These are phyloP conservation scores for Cygnus olor DNA, from an alignment of 2,797 vertebrate species.

Conservation along the genomic window DNA sequence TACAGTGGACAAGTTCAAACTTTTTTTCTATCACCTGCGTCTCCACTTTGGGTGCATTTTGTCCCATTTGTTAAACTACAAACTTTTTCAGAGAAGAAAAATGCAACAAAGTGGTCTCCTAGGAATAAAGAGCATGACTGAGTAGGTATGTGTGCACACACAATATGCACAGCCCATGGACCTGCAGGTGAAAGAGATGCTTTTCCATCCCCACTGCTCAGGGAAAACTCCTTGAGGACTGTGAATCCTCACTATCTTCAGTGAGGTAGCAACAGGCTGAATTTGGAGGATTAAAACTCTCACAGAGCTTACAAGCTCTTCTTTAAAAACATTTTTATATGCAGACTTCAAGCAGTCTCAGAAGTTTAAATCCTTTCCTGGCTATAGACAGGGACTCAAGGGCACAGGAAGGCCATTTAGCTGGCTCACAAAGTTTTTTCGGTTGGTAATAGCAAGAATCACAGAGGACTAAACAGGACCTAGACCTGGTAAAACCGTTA, in stretches of 20 bases:
- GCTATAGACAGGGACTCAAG: background rate
- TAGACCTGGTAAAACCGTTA: background rate
- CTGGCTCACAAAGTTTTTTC: background rate
- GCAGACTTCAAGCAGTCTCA: background rate
- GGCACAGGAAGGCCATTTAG: background rate
- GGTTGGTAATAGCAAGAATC: background rate
- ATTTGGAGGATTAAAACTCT: background rate
- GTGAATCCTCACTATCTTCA: background rate
- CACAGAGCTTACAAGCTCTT: background rate
- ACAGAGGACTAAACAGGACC: background rate
- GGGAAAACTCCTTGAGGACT: background rate
- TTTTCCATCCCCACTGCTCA: background rate
- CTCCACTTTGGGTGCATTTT: background rate
- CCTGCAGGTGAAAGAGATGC: background rate
- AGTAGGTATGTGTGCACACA: background rate
- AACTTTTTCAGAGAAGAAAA: background rate
- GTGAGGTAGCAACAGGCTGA: background rate
- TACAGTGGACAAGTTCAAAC: background rate
- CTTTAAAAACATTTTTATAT: background rate
- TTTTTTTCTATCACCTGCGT: background rate
- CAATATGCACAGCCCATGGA: fast-evolving
- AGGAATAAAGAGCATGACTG: background rate
- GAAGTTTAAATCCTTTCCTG: background rate
- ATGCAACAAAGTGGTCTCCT: background rate
- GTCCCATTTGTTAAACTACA: background rate